phyloP scores from a whole-genome alignment of 2,113 vertebrate species.

The Laticauda colubrina region DNA sequence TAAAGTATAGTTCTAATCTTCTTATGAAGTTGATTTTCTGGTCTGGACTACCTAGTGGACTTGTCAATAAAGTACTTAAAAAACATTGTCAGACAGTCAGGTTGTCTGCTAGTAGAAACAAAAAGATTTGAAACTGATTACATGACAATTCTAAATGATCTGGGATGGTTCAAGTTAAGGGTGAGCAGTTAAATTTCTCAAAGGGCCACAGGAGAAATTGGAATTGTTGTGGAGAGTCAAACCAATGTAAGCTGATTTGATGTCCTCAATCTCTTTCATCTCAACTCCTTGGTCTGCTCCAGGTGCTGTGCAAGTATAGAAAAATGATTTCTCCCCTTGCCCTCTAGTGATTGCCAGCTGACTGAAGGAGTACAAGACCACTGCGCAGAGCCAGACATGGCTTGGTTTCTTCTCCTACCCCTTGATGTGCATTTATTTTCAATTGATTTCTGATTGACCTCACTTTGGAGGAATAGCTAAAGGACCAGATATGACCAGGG shows the following conservation, averaged over 20 bases:
- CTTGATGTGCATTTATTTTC: neutral
- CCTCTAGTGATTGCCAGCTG: neutral
- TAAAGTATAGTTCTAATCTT: neutral
- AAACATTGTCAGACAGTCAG: neutral
- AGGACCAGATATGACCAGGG: too few relatives aligned
- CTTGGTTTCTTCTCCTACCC: neutral
- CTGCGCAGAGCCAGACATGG: too few relatives aligned
- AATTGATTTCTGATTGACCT: neutral
- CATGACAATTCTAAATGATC: slow-evolving; percentile 22
- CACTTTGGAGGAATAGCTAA: neutral
- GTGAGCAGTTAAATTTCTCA: neutral
- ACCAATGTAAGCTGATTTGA: neutral
- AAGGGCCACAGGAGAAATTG: neutral
- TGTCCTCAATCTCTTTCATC: neutral
- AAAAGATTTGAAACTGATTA: neutral
- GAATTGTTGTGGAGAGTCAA: neutral
- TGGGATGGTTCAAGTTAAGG: neutral
- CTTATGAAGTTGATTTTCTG: neutral
- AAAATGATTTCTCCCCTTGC: neutral
- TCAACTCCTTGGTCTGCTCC: neutral
- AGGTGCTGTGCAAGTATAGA: neutral
- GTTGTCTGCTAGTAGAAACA: neutral
- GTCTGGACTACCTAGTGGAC: neutral
- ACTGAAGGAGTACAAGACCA: neutral
- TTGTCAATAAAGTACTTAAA: neutral